Conservation (phyloP, 2,113 vertebrate species). For the Esox niger region DNA sequence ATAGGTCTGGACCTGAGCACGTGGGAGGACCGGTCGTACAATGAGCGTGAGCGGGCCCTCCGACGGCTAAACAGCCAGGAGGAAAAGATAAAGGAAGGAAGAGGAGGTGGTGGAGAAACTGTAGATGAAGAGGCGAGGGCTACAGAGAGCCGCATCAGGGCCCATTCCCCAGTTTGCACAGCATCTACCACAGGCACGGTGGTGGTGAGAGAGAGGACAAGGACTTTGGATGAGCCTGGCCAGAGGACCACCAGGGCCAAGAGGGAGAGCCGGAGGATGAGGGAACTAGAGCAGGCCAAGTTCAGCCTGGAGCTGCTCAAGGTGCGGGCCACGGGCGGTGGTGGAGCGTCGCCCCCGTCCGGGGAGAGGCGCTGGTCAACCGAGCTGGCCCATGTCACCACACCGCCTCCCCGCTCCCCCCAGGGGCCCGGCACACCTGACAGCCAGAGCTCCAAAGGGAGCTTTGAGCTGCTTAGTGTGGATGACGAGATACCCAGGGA, state of each 20-base stretch:
- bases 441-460: constrained; percentile 90
- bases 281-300: constrained; percentile 94
- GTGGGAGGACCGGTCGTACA: constrained; percentile 81
- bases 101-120: constrained; percentile 26
- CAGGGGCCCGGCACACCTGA: constrained; percentile 81
- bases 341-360: constrained; percentile 74
- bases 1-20: constrained; percentile 80
- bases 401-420: constrained; percentile 76
- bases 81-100: constrained; percentile 40
- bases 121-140: constrained; percentile 3
- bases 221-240: constrained; percentile 81
- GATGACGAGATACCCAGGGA: constrained; percentile 75
- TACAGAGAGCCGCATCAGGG: not conserved
- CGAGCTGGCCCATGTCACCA: constrained; percentile 65
- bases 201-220: constrained; percentile 78
- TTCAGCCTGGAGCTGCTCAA: constrained; percentile 96
- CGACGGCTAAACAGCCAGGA: constrained; percentile 59
- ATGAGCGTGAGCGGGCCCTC: constrained; percentile 71
- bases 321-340: constrained; percentile 81
- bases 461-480: constrained; percentile 84
- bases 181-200: constrained; percentile 31
- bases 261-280: constrained; percentile 91
- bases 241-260: constrained; percentile 92
- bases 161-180: not conserved
- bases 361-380: constrained; percentile 86